Evolutionary conservation across 1,140 invertebrate genomes (phyloP).

Genomic region (Chrysomallon squamiferum): DNA sequence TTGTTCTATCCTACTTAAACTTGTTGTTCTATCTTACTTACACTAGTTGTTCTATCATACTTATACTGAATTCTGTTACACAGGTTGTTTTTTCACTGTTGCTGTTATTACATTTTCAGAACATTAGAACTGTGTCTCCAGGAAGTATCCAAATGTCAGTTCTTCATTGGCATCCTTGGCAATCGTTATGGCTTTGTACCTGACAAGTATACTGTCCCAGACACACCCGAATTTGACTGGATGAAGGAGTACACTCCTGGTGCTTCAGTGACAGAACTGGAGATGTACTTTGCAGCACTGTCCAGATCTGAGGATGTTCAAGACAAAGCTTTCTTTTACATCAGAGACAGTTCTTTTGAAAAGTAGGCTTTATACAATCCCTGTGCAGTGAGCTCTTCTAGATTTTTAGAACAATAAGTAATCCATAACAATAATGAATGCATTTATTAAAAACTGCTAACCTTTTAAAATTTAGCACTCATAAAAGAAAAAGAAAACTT

Average conservation of each 20-base stretch:
- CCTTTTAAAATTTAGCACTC: no score
- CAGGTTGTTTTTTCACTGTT: no score
- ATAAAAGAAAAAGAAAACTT: no score
- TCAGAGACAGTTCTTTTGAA: constrained; percentile 54
- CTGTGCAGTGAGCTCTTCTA: background rate
- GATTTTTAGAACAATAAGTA: no score
- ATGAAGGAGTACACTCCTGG: constrained; percentile 54
- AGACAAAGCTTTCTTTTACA: constrained; percentile 62
- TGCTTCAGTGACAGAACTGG: constrained; percentile 65
- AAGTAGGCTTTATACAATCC: constrained; percentile 43
- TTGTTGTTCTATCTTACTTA: no score
- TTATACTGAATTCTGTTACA: no score
- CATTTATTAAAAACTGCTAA: no score
- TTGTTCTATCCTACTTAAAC: no score
- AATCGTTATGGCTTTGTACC: constrained; percentile 63
- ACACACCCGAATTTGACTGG: constrained; percentile 60
- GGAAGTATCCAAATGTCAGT: constrained; percentile 62
- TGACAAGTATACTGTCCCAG: constrained; percentile 45
- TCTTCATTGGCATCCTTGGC: constrained; percentile 65
- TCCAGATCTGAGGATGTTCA: constrained; percentile 27
- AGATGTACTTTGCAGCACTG: constrained; percentile 61
- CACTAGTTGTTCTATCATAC: no score
- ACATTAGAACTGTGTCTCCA: constrained; percentile 64
- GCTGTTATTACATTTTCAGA: constrained; percentile 32
- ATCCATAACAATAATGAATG: no score